Evolutionary conservation across 2,888 invertebrate genomes (phyloP).

Genomic region (Sericinus montela): DNA sequence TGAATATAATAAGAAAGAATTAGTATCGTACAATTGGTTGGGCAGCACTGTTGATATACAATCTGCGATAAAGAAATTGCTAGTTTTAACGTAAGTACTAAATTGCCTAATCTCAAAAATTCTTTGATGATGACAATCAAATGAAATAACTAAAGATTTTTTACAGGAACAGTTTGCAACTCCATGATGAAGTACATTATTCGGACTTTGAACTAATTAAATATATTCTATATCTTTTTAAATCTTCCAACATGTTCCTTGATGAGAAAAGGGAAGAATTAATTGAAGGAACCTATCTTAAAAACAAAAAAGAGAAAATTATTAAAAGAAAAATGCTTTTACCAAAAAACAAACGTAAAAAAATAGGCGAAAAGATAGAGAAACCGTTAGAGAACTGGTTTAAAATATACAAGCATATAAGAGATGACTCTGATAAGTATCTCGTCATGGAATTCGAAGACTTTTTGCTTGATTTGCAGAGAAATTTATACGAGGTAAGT

Average conservation of each 20-base stretch:
- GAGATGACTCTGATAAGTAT: background rate
- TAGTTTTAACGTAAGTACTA: slow-evolving; percentile 45
- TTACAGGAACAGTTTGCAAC: slow-evolving; percentile 16
- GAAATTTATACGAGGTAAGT: slow-evolving; percentile 19
- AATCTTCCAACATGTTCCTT: slow-evolving; percentile 23
- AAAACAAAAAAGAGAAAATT: background rate
- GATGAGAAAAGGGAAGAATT: background rate
- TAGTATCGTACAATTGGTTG: slow-evolving; percentile 55
- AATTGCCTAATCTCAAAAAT: no score
- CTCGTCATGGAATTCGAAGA: slow-evolving; percentile 22
- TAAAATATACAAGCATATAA: slow-evolving; percentile 17
- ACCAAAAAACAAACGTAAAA: slow-evolving; percentile 28
- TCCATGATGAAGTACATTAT: slow-evolving; percentile 30
- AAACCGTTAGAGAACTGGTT: slow-evolving; percentile 23
- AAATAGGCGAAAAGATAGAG: slow-evolving; percentile 12
- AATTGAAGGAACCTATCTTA: background rate
- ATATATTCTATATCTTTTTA: slow-evolving; percentile 39
- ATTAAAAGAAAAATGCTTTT: slow-evolving; percentile 18
- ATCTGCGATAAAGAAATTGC: slow-evolving; percentile 43
- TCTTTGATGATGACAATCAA: no score
- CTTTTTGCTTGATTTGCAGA: slow-evolving; percentile 33
- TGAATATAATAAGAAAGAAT: slow-evolving; percentile 30
- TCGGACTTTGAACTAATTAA: slow-evolving; percentile 46
- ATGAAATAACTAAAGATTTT: no score
- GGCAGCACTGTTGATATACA: slow-evolving; percentile 48